Evolutionary conservation across 2,797 vertebrate species (phyloP).

Genomic region (Chelmon rostratus): DNA sequence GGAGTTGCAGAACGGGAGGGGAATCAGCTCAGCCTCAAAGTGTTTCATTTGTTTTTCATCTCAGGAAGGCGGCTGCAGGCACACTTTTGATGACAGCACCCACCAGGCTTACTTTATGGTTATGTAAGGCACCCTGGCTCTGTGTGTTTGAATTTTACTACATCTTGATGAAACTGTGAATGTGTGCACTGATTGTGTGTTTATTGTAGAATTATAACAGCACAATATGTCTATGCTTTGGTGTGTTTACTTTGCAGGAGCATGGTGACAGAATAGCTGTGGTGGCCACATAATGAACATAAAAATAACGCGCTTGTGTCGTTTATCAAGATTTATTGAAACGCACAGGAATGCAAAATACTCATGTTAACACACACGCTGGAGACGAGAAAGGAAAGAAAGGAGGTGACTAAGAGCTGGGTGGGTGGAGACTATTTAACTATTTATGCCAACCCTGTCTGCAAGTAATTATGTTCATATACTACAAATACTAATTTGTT

Average conservation of each 20-base stretch:
- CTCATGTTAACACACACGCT: background rate
- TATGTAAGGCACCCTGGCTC: constrained; percentile 67
- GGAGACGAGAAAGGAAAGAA: background rate
- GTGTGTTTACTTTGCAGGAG: background rate
- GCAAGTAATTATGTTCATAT: background rate
- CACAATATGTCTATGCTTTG: constrained; percentile 21
- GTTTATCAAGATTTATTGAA: constrained; percentile 26
- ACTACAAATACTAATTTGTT: background rate
- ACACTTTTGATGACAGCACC: constrained; percentile 61
- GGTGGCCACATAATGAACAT: constrained; percentile 31
- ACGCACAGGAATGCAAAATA: constrained; percentile 3
- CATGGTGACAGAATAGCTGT: background rate
- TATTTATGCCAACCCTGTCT: background rate
- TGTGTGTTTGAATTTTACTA: constrained; percentile 51
- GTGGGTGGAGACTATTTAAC: background rate
- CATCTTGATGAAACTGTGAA: constrained; percentile 61
- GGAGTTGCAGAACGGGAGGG: constrained; percentile 71
- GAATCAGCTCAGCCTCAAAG: constrained; percentile 75
- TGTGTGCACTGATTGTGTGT: constrained; percentile 47
- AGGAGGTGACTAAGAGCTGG: background rate
- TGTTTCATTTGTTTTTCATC: constrained; percentile 82
- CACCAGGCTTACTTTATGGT: constrained; percentile 57
- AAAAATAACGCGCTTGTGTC: constrained; percentile 3
- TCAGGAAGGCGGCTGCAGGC: constrained; percentile 60
- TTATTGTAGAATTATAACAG: constrained; percentile 24